Base-by-base conservation (phyloP, 2,113 vertebrate genomes). In the Carassius carassius region DNA sequence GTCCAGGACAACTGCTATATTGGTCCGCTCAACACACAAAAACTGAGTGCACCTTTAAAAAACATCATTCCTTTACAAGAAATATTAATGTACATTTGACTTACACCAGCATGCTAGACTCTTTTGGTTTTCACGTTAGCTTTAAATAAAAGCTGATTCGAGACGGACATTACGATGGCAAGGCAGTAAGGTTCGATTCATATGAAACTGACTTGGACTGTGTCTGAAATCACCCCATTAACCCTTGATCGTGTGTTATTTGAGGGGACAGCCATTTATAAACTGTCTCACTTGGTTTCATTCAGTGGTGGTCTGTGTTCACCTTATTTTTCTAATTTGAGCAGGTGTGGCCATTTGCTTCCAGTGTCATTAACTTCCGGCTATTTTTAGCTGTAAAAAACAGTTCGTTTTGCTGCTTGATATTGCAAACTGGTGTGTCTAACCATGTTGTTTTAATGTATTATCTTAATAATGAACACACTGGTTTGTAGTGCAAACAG, bases 51-150 rank as follows among this genome's bases (percentile, higher is more conserved):
- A 70, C 17, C 67, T 70, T 70, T 41, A 70, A 37, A 41, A 70
- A 12, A 19, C 29, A 77, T 51, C 3, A 25, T 51, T 29, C 29
- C 47, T 51, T 16, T 23, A 58, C 51, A 56, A 32, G 17, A 77
- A 77, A 77, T 77, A 58, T 29, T 13, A 19, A 56, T 77, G 51
- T 21, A 77, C 10, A n/a, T 41, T 54, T 56, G 74, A 77, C 54
- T 41, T 41, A 13, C 37, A n/a, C 29, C 51, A 32, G 29, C 74
- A 54, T 77, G 74, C 49, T 56, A 41, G 56, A 78, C 54, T 41
- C 35, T 78, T 78, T 78, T 78, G 75, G 54, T 41, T 78, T 78
- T n/a, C 17, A 37, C 10, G 4, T 19, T 49, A 51, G 13, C 16
- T 75, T 77, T 35, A 29, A 77, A 78, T 13, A 29, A 25, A 77